Evolutionary conservation across 2,797 vertebrate genomes (phyloP).

Genomic region (Micropoecilia bifurca): DNA sequence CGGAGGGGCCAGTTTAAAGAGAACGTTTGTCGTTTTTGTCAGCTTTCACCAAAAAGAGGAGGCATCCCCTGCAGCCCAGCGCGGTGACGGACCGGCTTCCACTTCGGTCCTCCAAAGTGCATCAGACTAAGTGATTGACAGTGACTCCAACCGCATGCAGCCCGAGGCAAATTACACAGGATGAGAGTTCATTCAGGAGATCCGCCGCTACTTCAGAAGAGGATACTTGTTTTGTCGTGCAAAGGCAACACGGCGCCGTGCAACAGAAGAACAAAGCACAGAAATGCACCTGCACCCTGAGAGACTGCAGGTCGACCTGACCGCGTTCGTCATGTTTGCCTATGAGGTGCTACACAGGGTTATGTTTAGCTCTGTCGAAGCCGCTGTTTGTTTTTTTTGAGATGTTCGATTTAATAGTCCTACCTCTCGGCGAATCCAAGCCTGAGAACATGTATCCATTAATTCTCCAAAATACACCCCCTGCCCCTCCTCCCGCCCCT

Average conservation of each 20-base stretch:
- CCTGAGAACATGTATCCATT: slow-evolving; percentile 64
- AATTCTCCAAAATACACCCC: slow-evolving; percentile 50
- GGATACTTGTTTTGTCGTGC: slow-evolving; percentile 45
- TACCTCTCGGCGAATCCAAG: slow-evolving; percentile 33
- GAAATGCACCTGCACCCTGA: background rate
- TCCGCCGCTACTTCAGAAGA: slow-evolving; percentile 27
- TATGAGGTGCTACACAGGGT: slow-evolving; percentile 55
- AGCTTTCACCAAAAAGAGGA: slow-evolving; percentile 50
- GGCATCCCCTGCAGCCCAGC: slow-evolving; percentile 43
- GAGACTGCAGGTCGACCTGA: slow-evolving; percentile 29
- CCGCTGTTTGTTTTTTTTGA: slow-evolving; percentile 66
- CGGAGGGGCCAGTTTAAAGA: slow-evolving; percentile 66
- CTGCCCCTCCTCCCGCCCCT: slow-evolving; percentile 5
- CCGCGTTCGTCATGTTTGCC: slow-evolving; percentile 54
- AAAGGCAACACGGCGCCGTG: slow-evolving; percentile 5
- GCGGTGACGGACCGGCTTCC: slow-evolving; percentile 51
- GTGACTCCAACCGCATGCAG: slow-evolving; percentile 66
- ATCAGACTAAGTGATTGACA: slow-evolving; percentile 76
- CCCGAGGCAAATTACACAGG: slow-evolving; percentile 58
- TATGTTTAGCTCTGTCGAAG: slow-evolving; percentile 67
- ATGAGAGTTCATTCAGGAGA: slow-evolving; percentile 46
- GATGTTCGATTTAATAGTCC: slow-evolving; percentile 59
- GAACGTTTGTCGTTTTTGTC: slow-evolving; percentile 64
- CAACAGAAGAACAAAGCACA: slow-evolving; percentile 8
- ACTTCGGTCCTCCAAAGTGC: slow-evolving; percentile 55